Percentiles rank a stretch among this genome's conserved stretches.
phyloP scores from a whole-genome alignment of 2,888 invertebrate species.

The Chrysolina oricalcia region DNA sequence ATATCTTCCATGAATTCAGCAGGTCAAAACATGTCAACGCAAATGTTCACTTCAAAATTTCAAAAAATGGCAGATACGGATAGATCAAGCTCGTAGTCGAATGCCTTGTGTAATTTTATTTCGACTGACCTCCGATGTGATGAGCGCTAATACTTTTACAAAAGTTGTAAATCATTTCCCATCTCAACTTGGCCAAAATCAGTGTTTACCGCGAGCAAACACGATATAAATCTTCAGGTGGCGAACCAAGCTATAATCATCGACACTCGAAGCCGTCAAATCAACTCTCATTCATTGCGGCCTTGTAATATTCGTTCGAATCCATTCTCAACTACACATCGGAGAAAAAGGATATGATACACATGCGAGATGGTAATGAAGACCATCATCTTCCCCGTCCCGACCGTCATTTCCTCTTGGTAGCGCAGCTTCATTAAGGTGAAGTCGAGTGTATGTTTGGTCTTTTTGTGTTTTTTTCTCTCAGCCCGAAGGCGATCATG shows the following conservation, averaged over 20 bases:
- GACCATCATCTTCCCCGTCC: constrained; percentile 39
- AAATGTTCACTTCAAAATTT: too few species aligned
- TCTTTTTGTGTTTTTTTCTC: constrained; percentile 36
- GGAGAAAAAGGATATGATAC: constrained; percentile 15
- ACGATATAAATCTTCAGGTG: too few species aligned
- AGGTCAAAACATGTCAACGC: too few species aligned
- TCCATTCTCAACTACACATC: not conserved
- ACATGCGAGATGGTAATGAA: constrained; percentile 52
- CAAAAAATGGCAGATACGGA: too few species aligned
- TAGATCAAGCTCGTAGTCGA: too few species aligned
- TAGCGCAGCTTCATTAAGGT: constrained; percentile 52
- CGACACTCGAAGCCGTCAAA: not conserved
- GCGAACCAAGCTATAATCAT: not conserved
- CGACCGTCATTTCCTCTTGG: constrained; percentile 46
- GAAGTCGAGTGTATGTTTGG: constrained; percentile 43
- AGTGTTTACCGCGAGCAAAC: too few species aligned
- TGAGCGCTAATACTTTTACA: too few species aligned
- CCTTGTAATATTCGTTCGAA: constrained; percentile 11
- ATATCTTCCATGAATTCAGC: too few species aligned
- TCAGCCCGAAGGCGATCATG: constrained; percentile 32
- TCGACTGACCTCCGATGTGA: too few species aligned
- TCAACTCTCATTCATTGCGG: not conserved
- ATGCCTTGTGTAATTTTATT: too few species aligned
- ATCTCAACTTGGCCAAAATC: too few species aligned
- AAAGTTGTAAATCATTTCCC: too few species aligned